These are phyloP conservation scores for Lasioglossum leucozonium DNA, from an alignment of 2,888 invertebrate species.

Conservation along the genomic window DNA sequence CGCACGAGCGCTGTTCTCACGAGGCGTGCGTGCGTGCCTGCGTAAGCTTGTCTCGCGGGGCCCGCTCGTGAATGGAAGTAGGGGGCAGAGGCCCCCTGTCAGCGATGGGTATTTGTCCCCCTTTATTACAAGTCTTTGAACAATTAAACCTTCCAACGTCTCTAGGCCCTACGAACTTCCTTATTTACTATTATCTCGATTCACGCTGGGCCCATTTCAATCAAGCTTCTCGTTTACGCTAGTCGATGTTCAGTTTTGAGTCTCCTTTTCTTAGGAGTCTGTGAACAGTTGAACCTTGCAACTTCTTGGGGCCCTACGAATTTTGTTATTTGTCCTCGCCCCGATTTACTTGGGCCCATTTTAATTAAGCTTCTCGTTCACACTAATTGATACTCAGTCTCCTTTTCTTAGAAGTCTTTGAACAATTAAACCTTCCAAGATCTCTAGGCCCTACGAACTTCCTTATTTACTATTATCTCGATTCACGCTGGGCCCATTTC, in stretches of 20 bases:
- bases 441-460: neutral
- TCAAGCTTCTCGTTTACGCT: neutral
- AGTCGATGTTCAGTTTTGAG: neutral
- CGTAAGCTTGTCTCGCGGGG: slow-evolving; percentile 43
- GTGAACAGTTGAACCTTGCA: neutral
- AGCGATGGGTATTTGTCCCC: slow-evolving; percentile 23
- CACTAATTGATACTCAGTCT: too few relatives aligned
- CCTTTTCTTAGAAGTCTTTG: neutral
- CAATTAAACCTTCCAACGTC: neutral
- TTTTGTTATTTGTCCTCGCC: neutral
- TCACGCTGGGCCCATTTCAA: neutral
- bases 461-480: fast-evolving
- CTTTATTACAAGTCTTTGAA: neutral
- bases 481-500: neutral
- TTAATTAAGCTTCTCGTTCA: too few relatives aligned
- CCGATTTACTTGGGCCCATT: too few relatives aligned
- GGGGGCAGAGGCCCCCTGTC: neutral
- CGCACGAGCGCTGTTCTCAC: slow-evolving; percentile 75
- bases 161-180: neutral
- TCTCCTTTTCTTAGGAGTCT: neutral
- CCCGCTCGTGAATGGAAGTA: slow-evolving; percentile 29
- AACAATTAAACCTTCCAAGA: slow-evolving; percentile 5
- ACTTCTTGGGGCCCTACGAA: neutral
- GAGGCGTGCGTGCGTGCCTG: slow-evolving; percentile 61
- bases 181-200: neutral